A percentile compares a stretch with the other conserved stretches of the same genome.
Conservation (phyloP, 2,888 invertebrate species). For the Chaitophorus viminalis region DNA sequence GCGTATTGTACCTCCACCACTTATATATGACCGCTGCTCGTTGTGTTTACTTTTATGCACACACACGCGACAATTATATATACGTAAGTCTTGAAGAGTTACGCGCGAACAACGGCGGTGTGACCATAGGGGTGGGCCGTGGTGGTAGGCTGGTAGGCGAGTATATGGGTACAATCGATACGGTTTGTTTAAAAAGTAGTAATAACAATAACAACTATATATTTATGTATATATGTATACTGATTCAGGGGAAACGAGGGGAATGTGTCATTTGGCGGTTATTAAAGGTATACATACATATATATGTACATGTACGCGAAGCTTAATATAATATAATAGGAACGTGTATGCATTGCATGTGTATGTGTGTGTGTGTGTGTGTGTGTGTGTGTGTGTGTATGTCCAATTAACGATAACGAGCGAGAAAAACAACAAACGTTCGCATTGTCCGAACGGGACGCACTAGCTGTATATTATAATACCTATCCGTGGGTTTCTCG, state of each 20-base stretch:
- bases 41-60: constrained; percentile 9
- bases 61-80: no score
- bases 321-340: background rate
- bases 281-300: background rate
- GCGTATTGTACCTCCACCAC: background rate
- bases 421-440: constrained; percentile 57
- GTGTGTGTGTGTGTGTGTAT: background rate
- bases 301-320: background rate
- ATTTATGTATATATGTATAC: no score
- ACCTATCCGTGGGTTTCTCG: background rate
- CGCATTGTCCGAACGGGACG: constrained; percentile 43
- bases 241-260: constrained; percentile 32
- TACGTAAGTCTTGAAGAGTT: constrained; percentile 30
- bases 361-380: background rate
- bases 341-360: background rate
- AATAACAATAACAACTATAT: background rate
- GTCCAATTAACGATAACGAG: constrained; percentile 58
- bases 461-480: background rate
- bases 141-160: background rate
- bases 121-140: background rate
- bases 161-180: constrained; percentile 1
- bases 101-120: background rate
- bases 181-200: background rate
- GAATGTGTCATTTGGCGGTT: constrained; percentile 21
- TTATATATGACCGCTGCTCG: background rate